phyloP scores from a whole-genome alignment of 2,113 vertebrate species.

The Crotalus helleri region DNA sequence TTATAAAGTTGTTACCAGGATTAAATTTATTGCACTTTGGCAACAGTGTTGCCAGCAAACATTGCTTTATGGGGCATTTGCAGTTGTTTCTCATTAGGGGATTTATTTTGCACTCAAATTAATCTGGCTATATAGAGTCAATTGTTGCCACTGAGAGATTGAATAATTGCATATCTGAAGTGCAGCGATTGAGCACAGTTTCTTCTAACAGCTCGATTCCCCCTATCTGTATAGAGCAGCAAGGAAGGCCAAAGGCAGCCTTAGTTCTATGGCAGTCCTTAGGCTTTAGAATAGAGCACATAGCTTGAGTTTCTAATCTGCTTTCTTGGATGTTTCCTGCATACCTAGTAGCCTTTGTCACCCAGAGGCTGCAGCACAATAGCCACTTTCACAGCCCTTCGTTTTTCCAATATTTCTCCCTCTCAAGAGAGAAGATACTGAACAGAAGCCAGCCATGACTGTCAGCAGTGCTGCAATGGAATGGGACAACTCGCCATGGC shows the following conservation, averaged over 20 bases:
- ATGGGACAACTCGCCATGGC: neutral
- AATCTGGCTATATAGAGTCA: neutral
- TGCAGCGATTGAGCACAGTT: neutral
- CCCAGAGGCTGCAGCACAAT: neutral
- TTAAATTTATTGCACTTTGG: neutral
- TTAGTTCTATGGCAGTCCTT: neutral
- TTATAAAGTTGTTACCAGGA: neutral
- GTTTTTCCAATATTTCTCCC: neutral
- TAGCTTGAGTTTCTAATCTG: neutral
- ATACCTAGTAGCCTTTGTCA: neutral
- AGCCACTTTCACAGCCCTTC: neutral
- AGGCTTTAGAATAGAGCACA: neutral
- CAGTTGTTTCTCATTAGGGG: neutral
- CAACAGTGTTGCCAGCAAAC: neutral
- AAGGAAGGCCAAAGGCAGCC: neutral
- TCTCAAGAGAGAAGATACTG: neutral
- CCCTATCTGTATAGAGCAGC: neutral
- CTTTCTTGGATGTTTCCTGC: constrained; percentile 1
- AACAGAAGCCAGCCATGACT: neutral
- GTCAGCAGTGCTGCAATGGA: neutral
- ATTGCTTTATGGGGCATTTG: neutral
- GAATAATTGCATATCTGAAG: neutral
- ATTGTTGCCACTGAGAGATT: neutral
- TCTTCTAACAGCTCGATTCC: neutral
- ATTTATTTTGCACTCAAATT: neutral